These are phyloP conservation scores for Tachysurus fulvidraco DNA, from an alignment of 2,113 vertebrate genomes.

Conservation along the genomic window DNA sequence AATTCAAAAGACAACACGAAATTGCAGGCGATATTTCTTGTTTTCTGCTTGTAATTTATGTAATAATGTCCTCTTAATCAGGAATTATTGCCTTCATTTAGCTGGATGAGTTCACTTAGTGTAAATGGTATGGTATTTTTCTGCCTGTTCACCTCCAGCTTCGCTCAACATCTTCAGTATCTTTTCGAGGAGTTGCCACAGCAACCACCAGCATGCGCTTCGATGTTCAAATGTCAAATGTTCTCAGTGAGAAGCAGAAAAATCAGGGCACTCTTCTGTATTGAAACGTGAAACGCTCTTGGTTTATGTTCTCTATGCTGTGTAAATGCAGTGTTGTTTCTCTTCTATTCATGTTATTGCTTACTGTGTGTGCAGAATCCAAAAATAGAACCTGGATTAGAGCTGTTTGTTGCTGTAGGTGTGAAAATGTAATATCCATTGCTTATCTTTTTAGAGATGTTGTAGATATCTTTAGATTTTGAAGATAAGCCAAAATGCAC, in stretches of 20 bases:
- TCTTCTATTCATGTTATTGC: constrained; percentile 1
- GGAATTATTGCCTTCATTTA: constrained; percentile 11
- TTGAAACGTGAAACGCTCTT: constrained; percentile 43
- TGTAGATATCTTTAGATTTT: background rate
- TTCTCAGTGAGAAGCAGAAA: constrained; percentile 35
- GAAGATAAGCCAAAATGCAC: no score
- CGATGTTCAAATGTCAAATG: constrained; percentile 46
- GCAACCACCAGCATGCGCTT: constrained; percentile 51
- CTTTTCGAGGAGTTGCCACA: constrained; percentile 56
- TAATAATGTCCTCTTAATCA: background rate
- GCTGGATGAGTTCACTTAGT: constrained; percentile 19
- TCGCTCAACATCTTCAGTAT: constrained; percentile 33
- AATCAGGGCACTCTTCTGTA: constrained; percentile 1
- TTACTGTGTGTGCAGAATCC: constrained; percentile 3
- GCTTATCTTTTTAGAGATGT: background rate
- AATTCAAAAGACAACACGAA: background rate
- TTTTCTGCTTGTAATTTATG: constrained; percentile 9
- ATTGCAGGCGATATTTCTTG: background rate
- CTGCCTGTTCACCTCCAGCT: constrained; percentile 34
- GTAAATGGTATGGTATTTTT: constrained; percentile 39
- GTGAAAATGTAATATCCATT: background rate
- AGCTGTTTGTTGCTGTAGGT: background rate
- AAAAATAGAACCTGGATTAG: constrained; percentile 18
- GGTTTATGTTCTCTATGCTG: background rate
- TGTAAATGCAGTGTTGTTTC: background rate